Evolutionary conservation across 2,113 vertebrate genomes (phyloP).

Genomic region (Origma solitaria): DNA sequence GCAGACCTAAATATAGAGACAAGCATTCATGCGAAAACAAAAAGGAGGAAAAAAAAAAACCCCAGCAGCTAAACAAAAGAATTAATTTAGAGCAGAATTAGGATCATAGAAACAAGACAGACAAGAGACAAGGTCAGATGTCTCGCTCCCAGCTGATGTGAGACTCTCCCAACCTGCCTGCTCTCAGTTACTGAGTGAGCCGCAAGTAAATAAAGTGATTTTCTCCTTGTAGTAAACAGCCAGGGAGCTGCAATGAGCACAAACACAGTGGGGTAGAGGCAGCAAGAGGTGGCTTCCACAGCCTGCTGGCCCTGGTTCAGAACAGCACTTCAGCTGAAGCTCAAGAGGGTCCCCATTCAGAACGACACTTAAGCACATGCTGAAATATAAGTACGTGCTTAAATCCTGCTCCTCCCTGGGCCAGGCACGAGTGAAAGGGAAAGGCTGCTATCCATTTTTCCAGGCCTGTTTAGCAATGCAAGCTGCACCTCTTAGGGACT

Average conservation of each 20-base stretch:
- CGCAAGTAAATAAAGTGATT: background rate
- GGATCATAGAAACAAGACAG: constrained; percentile 19
- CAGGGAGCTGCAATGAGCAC: background rate
- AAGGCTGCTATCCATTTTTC: background rate
- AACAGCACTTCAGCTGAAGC: background rate
- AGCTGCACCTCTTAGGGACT: background rate
- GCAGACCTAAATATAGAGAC: constrained; percentile 56
- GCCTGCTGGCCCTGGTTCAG: background rate
- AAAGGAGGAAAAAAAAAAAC: background rate
- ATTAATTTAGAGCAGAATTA: constrained; percentile 45
- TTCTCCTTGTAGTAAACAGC: background rate
- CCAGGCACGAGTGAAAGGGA: background rate
- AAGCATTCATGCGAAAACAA: constrained; percentile 45
- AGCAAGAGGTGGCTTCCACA: background rate
- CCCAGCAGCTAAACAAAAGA: constrained; percentile 49
- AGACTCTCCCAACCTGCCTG: background rate
- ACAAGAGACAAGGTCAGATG: constrained; percentile 23
- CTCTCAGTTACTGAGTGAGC: background rate
- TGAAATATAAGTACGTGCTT: background rate
- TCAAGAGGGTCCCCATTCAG: background rate
- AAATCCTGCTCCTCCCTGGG: background rate
- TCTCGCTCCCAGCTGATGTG: background rate
- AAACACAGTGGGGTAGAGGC: background rate
- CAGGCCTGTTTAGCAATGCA: background rate
- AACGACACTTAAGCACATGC: background rate